Evolutionary conservation across 2,888 invertebrate species (phyloP), one percentile per base, ranked within the genome.

Genomic region (Chelonus formosanus): DNA sequence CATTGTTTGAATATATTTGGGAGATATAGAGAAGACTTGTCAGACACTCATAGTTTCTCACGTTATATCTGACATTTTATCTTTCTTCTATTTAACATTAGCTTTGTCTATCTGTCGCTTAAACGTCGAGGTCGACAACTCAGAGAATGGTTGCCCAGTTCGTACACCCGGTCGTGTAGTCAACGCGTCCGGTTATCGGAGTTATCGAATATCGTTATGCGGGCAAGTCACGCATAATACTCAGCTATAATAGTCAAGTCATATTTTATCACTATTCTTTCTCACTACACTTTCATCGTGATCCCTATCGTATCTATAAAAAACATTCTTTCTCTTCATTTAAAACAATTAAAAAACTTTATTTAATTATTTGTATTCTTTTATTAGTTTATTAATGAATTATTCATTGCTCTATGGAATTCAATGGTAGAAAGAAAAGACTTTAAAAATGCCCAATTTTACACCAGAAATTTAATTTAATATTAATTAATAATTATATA

Each of bases 141-240:
- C 8, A 32, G 47, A 20, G 10, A 35, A 53, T 20, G 40, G 50
- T 54, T 53, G 35, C 48, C 50, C 60, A 45, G 65, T 66, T 66
- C 61, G 61, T 61, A 61, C 48, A 61, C 56, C 60, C 31, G 36
- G 40, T 56, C 32, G 47, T 47, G 45, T 52, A 54, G 40, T 43
- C 31, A 43, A 36, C 53, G 43, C 32, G 45, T 61, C 53, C 61
- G 44, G 50, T 61, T 56, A 63, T 63, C 63, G 32, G 36, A 48
- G 48, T 66, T 66, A 66, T 66, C 61, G 56, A 61, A 61, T 52
- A 61, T 56, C 34, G 20, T 50, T 47, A 61, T 66, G 56, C 65
- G 65, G 61, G 65, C 52, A 52, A 47, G 53, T 65, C 53, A 60
- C 53, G 43, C 55, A 20, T 55, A 44, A 56, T 56, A 20, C 44